phyloP scores from a whole-genome alignment of 2,888 invertebrate genomes.

The Apomyelois bistriatella region DNA sequence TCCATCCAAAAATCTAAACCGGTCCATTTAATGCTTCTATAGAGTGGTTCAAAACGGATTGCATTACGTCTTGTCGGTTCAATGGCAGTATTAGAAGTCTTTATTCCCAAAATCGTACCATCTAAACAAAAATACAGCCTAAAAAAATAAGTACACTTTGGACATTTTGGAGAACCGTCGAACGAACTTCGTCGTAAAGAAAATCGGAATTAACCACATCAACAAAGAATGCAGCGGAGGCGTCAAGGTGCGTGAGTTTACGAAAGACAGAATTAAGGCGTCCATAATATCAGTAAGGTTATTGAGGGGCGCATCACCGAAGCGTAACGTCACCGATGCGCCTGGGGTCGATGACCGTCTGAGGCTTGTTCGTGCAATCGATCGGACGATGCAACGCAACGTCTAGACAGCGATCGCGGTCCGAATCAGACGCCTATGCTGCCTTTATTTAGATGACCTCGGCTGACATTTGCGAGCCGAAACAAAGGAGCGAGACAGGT shows the following conservation, averaged over 20 bases:
- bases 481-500: slow-evolving; percentile 77
- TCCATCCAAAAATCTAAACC: slow-evolving; percentile 48
- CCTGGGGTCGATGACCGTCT: slow-evolving; percentile 77
- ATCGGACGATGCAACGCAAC: slow-evolving; percentile 74
- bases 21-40: slow-evolving; percentile 49
- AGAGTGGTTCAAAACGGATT: slow-evolving; percentile 35
- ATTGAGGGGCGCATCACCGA: slow-evolving; percentile 73
- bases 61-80: slow-evolving; percentile 43
- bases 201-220: slow-evolving; percentile 26
- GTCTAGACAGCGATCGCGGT: slow-evolving; percentile 74
- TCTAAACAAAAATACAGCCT: background rate
- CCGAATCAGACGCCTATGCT: slow-evolving; percentile 66
- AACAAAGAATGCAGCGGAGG: slow-evolving; percentile 32
- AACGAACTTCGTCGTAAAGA: background rate
- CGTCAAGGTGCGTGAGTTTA: slow-evolving; percentile 36
- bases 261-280: slow-evolving; percentile 45
- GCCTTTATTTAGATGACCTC: slow-evolving; percentile 78
- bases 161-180: slow-evolving; percentile 11
- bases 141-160: background rate
- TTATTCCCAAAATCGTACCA: slow-evolving; percentile 14
- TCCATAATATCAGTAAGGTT: slow-evolving; percentile 59
- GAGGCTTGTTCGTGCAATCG: slow-evolving; percentile 74
- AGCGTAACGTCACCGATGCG: slow-evolving; percentile 79
- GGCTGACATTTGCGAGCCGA: slow-evolving; percentile 73
- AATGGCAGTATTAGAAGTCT: slow-evolving; percentile 29